Percentiles rank a stretch among this genome's conserved stretches.
Evolutionary conservation across 2,113 vertebrate species (phyloP).

Genomic region (Equus quagga): DNA sequence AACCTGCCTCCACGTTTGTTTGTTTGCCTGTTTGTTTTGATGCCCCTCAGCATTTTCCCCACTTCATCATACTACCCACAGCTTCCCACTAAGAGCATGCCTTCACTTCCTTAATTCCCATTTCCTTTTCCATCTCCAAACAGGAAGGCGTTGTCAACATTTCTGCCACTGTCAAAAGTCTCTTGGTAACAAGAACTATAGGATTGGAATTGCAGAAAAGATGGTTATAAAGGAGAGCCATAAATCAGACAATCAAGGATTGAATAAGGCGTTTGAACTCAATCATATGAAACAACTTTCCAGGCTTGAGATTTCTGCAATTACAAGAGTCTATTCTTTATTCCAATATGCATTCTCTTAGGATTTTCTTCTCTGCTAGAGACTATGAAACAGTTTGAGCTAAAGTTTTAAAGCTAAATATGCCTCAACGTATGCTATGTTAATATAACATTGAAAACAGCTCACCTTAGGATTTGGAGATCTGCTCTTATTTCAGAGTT

Average conservation of each 20-base stretch:
- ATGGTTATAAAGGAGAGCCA: neutral
- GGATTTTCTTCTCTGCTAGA: neutral
- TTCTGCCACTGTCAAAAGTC: neutral
- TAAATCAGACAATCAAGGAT: neutral
- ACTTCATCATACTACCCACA: neutral
- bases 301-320: neutral
- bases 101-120: neutral
- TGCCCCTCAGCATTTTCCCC: neutral
- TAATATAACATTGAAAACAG: neutral
- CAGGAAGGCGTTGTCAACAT: neutral
- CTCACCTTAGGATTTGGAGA: neutral
- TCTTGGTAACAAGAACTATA: neutral
- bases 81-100: neutral
- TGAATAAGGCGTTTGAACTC: neutral
- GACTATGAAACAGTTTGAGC: neutral
- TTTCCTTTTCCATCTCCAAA: neutral
- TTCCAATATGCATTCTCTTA: neutral
- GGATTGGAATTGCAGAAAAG: neutral
- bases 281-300: neutral
- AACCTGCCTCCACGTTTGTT: rapidly evolving
- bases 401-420: neutral
- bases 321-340: neutral
- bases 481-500: neutral
- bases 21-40: neutral
- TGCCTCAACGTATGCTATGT: neutral